Evolutionary conservation across 1,140 invertebrate species (phyloP), one percentile per base, ranked within the genome.

Genomic region (Bombus picipes): DNA sequence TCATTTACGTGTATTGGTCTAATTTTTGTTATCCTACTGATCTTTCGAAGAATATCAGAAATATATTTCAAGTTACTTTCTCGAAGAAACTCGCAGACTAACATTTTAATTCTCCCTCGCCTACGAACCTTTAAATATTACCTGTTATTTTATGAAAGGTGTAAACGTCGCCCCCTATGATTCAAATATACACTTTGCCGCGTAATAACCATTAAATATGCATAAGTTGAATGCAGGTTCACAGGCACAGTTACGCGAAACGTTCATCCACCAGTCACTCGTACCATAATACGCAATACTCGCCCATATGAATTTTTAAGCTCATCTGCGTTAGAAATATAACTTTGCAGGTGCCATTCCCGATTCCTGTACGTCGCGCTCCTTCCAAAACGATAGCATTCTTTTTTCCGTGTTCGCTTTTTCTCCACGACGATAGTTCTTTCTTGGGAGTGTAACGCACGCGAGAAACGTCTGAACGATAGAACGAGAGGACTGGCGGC

Each of bases 401-500:
- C 28, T 43, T 66, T 34, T 41, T 32, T n/a, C 22, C 41, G 1
- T 22, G 34, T 65, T 81, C 70, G 43, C 73, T 28, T 68, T 32
- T 47, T 34, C 34, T 13, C 6, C 8, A 12, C 39, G 18, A 66
- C 66, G 76, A 73, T 53, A 53, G 12, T 43, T 37, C 37, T 37
- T 39, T 34, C 3, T 9, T 68, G n/a, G 3, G 53, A 76, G 37
- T 37, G 68, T 62, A 70, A 47, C 53, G 53, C 41, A 9, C 28
- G 4, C 28, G 28, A 28, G 71, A 41, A 75, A 32, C 43, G n/a
- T n/a, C 18, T n/a, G n/a, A 57, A 41, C 37, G 72, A 82, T 70
- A 39, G 41, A 78, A 83, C 39, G 57, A 62, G 75, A 41, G 53
- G 65, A 65, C 43, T 53, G 47, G 32, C 9, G 66, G 66, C 88